Percentiles rank a stretch among this genome's conserved stretches.
Conservation (phyloP, 1,140 invertebrate genomes). For the Pseudomyrmex gracilis region DNA sequence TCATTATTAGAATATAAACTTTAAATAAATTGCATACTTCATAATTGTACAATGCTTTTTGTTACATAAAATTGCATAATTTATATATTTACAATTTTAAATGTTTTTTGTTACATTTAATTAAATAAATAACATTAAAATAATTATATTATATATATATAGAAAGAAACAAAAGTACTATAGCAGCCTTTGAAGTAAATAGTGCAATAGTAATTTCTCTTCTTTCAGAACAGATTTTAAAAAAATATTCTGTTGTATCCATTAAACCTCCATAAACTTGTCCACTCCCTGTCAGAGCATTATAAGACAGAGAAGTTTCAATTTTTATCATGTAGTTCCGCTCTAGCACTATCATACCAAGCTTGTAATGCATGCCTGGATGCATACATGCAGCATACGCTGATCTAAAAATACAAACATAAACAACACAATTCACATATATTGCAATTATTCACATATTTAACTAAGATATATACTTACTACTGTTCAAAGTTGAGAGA, state of each 20-base stretch:
- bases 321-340: conserved; percentile 93
- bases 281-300: conserved; percentile 94
- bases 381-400: conserved; percentile 96
- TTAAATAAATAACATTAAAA: no score
- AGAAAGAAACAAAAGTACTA: conserved; percentile 90
- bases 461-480: conserved; percentile 85
- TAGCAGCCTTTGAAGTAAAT: conserved; percentile 88
- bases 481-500: conserved; percentile 97
- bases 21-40: no score
- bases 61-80: no score
- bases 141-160: conserved; percentile 89
- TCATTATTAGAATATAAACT: conserved; percentile 40
- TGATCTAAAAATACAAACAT: conserved; percentile 85
- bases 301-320: conserved; percentile 94
- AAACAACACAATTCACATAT: not conserved
- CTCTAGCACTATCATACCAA: conserved; percentile 93
- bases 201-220: conserved; percentile 91
- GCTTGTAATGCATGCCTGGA: conserved; percentile 97
- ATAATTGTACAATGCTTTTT: no score
- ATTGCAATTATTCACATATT: conserved; percentile 14
- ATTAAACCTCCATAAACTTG: conserved; percentile 92
- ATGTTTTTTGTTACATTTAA: not conserved
- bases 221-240: conserved; percentile 89
- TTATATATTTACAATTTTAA: not conserved
- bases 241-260: conserved; percentile 90